Conservation (phyloP, 2,113 vertebrate genomes). For the Gorsachius goisagi region DNA sequence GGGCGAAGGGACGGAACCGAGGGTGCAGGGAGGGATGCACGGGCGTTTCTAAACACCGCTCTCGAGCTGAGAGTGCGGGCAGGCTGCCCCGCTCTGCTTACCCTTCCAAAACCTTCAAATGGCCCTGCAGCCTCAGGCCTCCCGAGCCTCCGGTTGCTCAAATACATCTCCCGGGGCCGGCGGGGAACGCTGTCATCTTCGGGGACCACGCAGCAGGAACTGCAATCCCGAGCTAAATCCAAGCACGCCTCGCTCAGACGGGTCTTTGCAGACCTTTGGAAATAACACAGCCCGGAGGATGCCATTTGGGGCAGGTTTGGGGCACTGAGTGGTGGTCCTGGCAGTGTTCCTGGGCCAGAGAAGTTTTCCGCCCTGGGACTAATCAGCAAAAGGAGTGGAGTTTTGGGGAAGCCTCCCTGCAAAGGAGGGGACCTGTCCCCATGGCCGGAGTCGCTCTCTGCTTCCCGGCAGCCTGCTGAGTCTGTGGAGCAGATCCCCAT, state of each 20-base stretch:
- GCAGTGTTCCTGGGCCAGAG: not conserved
- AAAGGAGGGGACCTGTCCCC: not conserved
- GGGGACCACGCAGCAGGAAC: fast-evolving
- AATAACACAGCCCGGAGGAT: not conserved
- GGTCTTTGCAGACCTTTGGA: not conserved
- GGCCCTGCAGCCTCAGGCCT: not conserved
- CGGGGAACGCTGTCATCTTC: fast-evolving
- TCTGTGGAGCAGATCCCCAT: not conserved
- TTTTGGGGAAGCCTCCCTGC: fast-evolving
- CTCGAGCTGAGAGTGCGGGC: not conserved
- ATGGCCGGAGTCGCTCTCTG: fast-evolving
- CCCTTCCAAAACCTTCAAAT: not conserved
- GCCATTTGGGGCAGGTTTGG: too few species aligned
- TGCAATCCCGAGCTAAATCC: not conserved
- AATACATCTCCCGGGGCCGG: fast-evolving
- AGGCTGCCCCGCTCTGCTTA: not conserved
- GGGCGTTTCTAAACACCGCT: fast-evolving
- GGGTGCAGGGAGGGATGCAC: not conserved
- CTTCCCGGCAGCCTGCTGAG: fast-evolving
- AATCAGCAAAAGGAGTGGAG: not conserved
- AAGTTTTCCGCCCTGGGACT: not conserved
- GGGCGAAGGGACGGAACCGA: not conserved
- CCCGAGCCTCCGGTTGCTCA: not conserved
- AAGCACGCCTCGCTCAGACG: fast-evolving
- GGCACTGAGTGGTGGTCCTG: not conserved